Evolutionary conservation across 2,888 invertebrate species (phyloP).

Genomic region (Elysia crispata): DNA sequence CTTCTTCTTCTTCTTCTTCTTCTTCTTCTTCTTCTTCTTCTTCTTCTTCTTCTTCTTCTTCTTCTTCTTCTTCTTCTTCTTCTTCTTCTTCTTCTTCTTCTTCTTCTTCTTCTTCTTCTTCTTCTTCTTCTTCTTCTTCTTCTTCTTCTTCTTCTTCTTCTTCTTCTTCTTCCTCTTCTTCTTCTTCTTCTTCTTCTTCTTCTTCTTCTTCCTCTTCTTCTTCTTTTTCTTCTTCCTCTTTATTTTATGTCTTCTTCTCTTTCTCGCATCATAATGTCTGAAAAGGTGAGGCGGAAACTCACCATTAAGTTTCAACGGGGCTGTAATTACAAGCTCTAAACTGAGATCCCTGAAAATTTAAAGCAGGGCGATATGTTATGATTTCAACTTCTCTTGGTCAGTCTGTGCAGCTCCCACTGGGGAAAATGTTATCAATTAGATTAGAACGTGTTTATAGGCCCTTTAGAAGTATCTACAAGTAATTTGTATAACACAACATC

Average conservation of each 20-base stretch:
- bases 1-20: neutral
- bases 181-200: neutral
- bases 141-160: neutral
- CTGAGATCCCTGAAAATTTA: too few relatives aligned
- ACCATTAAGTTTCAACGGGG: too few relatives aligned
- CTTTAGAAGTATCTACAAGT: neutral
- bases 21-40: constrained; percentile 13
- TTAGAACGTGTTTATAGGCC: neutral
- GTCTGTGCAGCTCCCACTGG: neutral
- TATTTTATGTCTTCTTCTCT: too few relatives aligned
- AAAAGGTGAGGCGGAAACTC: too few relatives aligned
- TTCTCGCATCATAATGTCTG: too few relatives aligned
- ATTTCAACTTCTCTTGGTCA: too few relatives aligned
- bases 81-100: neutral
- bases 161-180: neutral
- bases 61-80: too few relatives aligned
- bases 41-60: constrained; percentile 10
- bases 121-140: neutral
- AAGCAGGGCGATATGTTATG: too few relatives aligned
- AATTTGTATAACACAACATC: too few relatives aligned
- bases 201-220: neutral
- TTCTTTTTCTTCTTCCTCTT: neutral
- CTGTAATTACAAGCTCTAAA: too few relatives aligned
- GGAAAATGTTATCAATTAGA: neutral
- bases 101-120: neutral